Conservation (phyloP, 2,888 invertebrate genomes). For the Apodemia hepburni region DNA sequence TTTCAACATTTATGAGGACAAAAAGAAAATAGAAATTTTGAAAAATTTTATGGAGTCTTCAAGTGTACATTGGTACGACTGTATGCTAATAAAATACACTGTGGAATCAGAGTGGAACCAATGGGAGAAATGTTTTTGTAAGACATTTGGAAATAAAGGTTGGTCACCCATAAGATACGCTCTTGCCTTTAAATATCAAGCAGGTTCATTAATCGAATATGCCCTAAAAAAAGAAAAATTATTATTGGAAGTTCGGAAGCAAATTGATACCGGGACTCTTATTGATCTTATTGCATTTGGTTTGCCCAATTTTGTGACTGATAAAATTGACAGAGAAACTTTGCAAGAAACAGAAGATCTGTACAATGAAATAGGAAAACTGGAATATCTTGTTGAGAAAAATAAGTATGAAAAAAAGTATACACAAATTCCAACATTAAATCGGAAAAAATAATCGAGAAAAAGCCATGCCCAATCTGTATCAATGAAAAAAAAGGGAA, state of each 20-base stretch:
- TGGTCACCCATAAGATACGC: conserved; percentile 33
- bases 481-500: conserved; percentile 12
- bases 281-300: conserved; percentile 27
- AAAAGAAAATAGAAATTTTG: conserved; percentile 28
- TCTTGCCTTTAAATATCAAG: conserved; percentile 30
- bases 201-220: conserved; percentile 30
- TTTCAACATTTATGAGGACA: conserved; percentile 25
- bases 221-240: conserved; percentile 32
- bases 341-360: conserved; percentile 19
- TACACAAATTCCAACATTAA: too few relatives aligned
- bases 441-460: too few relatives aligned
- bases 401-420: too few relatives aligned
- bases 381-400: conserved; percentile 10
- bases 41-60: conserved; percentile 25
- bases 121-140: conserved; percentile 30
- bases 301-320: conserved; percentile 16
- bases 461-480: too few relatives aligned
- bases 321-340: conserved; percentile 3
- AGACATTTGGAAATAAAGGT: conserved; percentile 32
- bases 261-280: conserved; percentile 26
- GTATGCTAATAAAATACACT: conserved; percentile 28
- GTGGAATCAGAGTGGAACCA: conserved; percentile 28
- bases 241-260: conserved; percentile 27
- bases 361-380: conserved; percentile 23
- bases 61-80: conserved; percentile 28